Percentiles rank a stretch among this genome's conserved stretches.
Conservation (phyloP, 2,113 vertebrate species). For the Dasyprocta punctata region DNA sequence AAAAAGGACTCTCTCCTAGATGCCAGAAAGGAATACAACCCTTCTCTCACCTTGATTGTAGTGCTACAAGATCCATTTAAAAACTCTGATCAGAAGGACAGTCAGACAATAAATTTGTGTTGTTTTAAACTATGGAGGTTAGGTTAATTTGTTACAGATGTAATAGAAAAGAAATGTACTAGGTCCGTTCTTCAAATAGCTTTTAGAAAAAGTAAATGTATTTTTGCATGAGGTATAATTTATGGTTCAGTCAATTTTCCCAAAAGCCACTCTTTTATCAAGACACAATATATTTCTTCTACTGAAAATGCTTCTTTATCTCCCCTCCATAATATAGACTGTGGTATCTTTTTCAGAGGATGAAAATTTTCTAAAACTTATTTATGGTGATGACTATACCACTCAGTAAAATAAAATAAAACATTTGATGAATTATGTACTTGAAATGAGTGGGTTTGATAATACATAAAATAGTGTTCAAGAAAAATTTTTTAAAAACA, state of each 20-base stretch:
- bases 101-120: neutral
- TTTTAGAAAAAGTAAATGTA: neutral
- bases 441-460: neutral
- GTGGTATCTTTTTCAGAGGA: neutral
- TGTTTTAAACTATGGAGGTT: neutral
- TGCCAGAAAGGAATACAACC: neutral
- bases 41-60: neutral
- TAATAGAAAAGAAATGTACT: neutral
- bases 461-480: neutral
- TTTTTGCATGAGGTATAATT: neutral
- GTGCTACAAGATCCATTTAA: neutral
- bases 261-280: neutral
- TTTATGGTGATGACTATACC: neutral
- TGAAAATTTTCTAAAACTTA: neutral
- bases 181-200: neutral
- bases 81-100: neutral
- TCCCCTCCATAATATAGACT: neutral
- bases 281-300: neutral
- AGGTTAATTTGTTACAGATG: neutral
- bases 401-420: neutral
- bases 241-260: neutral
- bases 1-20: neutral
- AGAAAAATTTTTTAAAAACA: neutral
- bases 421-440: neutral
- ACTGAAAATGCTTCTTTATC: neutral